Evolutionary conservation across 2,888 invertebrate genomes (phyloP).

Genomic region (Volucella bombylans): DNA sequence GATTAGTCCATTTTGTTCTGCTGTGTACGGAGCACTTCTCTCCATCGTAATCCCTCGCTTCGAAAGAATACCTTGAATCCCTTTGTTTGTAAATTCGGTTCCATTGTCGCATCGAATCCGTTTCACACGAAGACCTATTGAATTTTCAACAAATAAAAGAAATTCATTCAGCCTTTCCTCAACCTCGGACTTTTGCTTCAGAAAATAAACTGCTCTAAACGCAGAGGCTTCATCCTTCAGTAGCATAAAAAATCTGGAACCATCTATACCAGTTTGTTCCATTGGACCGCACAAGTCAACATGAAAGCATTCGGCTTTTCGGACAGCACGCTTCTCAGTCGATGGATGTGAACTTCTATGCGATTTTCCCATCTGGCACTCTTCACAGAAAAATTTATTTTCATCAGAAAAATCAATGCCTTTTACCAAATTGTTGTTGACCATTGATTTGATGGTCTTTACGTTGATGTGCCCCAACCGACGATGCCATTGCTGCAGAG

Average conservation of each 20-base stretch:
- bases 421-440: no score
- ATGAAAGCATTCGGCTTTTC: background rate
- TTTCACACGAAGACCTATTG: background rate
- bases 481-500: no score
- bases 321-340: slow-evolving; percentile 5
- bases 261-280: slow-evolving; percentile 29
- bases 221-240: slow-evolving; percentile 41
- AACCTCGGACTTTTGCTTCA: background rate
- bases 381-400: no score
- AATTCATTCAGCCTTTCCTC: slow-evolving; percentile 10
- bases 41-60: slow-evolving; percentile 12
- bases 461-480: no score
- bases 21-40: slow-evolving; percentile 59
- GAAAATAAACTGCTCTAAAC: slow-evolving; percentile 1
- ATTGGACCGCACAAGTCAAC: slow-evolving; percentile 34
- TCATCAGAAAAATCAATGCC: no score
- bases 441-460: no score
- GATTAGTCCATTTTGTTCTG: slow-evolving; percentile 61
- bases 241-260: slow-evolving; percentile 36
- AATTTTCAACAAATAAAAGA: slow-evolving; percentile 18
- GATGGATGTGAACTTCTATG: background rate
- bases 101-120: slow-evolving; percentile 40
- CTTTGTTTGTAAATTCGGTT: slow-evolving; percentile 35
- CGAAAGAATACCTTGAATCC: slow-evolving; percentile 8
- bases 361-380: no score